Conservation (phyloP, 1,140 invertebrate species). For the Penaeus japonicus region DNA sequence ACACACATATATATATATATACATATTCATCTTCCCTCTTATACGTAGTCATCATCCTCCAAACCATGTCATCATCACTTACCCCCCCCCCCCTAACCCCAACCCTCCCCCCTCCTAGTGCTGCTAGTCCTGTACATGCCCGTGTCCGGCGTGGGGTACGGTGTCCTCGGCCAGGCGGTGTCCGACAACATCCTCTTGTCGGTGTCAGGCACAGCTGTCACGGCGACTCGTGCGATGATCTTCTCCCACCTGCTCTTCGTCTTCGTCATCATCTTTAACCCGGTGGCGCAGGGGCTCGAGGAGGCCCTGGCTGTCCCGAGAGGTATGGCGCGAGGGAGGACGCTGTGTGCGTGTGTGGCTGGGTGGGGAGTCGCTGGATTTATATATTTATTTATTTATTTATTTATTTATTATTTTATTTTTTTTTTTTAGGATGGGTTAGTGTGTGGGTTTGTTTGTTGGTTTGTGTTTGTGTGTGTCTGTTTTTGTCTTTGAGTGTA, state of each 20-base stretch:
- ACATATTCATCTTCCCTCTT: background rate
- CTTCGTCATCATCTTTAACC: constrained; percentile 74
- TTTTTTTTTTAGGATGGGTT: no score
- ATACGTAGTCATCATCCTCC: no score
- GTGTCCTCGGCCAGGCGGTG: constrained; percentile 69
- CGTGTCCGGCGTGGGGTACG: constrained; percentile 69
- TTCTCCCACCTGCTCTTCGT: constrained; percentile 71
- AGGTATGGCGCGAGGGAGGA: constrained; percentile 66
- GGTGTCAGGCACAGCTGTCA: constrained; percentile 66
- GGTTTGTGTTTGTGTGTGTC: no score
- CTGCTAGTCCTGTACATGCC: constrained; percentile 70
- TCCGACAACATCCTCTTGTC: constrained; percentile 69
- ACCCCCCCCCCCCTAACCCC: background rate
- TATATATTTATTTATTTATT: no score
- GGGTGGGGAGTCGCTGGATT: no score
- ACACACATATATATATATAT: constrained; percentile 15
- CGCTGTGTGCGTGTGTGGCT: no score
- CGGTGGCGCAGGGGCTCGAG: constrained; percentile 76
- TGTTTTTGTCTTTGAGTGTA: no score
- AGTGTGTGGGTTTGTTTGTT: no score
- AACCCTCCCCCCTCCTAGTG: constrained; percentile 63
- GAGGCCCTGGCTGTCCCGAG: constrained; percentile 72
- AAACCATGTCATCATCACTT: background rate
- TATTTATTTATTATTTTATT: no score
- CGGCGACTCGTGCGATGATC: constrained; percentile 70